Base-by-base conservation (phyloP, 2,797 vertebrate species). In the Xenopus petersii region DNA sequence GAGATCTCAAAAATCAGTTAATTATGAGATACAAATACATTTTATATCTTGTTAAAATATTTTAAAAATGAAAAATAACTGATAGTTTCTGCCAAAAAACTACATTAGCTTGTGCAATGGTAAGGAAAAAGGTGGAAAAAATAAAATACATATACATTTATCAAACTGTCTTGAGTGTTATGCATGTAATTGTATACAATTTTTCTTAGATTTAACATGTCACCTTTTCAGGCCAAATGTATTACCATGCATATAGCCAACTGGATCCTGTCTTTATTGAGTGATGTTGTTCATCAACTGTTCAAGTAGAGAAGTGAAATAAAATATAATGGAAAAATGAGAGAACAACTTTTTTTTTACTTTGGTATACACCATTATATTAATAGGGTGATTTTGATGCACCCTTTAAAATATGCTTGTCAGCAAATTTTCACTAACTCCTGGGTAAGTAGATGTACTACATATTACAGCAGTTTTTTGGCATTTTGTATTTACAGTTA, bases 131-230 rank as follows among this genome's bases (percentile, higher is more conserved):
- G 17, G 16, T 46, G 59, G 33, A 9, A 69, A 47, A 42, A 48
- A 75, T 66, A 70, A 70, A 66, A 16, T 42, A 42, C 36, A 42
- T 42, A 42, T 42, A 70, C 65, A 75, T 75, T 70, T 75, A 68
- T 71, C 67, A 66, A 70, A 49, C 68, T 71, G 68, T 71, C 62
- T 33, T 49, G 8, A 42, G 6, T 42, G 36, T 42, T 42, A 42
- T 42, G 36, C 36, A 42, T 71, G 68, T 76, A 76, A 76, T 76
- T 76, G 75, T 67, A 71, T 76, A 66, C 75, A 76, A 71, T 76
- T 66, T 75, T 71, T 76, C 68, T 71, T 71, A 76, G 47, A 76
- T 67, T 76, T 71, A 76, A 61, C 75, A 71, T 67, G 75, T 67
- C 75, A 66, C 55, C 36, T 61, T 71, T 66, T 17, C 46, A 65